Evolutionary conservation across 2,113 vertebrate species (phyloP), one percentile per base, ranked within the genome.

Genomic region (Pogona vitticeps): DNA sequence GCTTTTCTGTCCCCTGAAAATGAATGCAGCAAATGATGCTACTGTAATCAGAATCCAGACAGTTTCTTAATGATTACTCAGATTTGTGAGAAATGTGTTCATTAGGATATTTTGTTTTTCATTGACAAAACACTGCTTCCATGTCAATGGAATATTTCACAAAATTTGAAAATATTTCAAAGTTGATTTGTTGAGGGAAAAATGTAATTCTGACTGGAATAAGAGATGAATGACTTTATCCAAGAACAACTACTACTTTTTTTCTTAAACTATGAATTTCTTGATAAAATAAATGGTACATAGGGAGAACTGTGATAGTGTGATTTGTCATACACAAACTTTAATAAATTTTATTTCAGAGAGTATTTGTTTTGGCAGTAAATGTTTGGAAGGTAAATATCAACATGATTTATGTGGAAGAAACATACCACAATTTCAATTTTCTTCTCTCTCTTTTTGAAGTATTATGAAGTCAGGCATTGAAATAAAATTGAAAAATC

Each of bases 291-390:
- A 40, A 4, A 33, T 78, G 20, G 36, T 72, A 8, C 68, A 13
- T 36, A 0, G 0, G 31, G 40, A 68, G n/a, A 0, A 2, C 20
- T 3, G 6, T 83, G 46, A 9, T 14, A 0, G 77, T 38, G 76
- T 18, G 0, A 9, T 6, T 67, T 52, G 15, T 31, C 40, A 56
- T 56, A 7, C 13, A 56, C 46, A 33, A 58, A 77, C 31, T 52
- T 52, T 52, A 6, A 52, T 52, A 52, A 52, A 10, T 52, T 52
- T 52, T 52, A 52, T 52, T 52, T n/a, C 31, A 71, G 70, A 21
- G 36, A n/a, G 68, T 14, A 38, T 72, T 52, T 56, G 52, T 42
- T 17, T 52, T n/a, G n/a, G 13, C 17, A 23, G n/a, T 75, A 58
- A 78, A 20, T 58, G 42, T 33, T 33, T 1, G 17, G 33, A 33